Evolutionary conservation across 2,888 invertebrate genomes (phyloP).

Genomic region (Agrochola litura): DNA sequence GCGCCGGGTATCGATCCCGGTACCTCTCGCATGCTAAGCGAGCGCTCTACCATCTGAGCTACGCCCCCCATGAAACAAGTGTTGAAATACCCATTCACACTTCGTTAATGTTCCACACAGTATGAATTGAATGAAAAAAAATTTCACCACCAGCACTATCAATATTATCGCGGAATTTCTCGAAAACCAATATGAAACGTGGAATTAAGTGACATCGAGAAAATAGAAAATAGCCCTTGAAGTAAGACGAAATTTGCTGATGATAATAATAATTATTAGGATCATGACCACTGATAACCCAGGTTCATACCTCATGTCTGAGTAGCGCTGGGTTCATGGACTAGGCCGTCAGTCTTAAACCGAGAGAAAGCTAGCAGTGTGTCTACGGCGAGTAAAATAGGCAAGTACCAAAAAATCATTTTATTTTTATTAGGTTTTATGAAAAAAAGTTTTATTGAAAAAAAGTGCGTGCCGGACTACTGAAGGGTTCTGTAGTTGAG

Average conservation of each 20-base stretch:
- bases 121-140: no score
- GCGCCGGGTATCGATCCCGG: slow-evolving; percentile 91
- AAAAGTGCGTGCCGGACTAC: no score
- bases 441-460: no score
- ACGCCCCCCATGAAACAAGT: slow-evolving; percentile 80
- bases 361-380: not conserved
- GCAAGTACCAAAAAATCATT: not conserved
- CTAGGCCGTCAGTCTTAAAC: not conserved
- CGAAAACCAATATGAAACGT: not conserved
- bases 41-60: slow-evolving; percentile 91
- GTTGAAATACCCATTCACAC: not conserved
- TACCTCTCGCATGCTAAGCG: slow-evolving; percentile 91
- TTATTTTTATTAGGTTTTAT: not conserved
- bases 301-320: not conserved
- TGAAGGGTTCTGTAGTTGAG: no score
- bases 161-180: not conserved
- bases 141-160: not conserved
- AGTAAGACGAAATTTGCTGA: not conserved
- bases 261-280: not conserved
- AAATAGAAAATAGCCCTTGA: not conserved
- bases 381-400: not conserved
- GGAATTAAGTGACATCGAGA: not conserved
- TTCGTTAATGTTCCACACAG: no score
- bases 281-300: not conserved
- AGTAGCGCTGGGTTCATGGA: not conserved